Evolutionary conservation across 2,797 vertebrate species (phyloP).

Genomic region (Anguilla pacifica): DNA sequence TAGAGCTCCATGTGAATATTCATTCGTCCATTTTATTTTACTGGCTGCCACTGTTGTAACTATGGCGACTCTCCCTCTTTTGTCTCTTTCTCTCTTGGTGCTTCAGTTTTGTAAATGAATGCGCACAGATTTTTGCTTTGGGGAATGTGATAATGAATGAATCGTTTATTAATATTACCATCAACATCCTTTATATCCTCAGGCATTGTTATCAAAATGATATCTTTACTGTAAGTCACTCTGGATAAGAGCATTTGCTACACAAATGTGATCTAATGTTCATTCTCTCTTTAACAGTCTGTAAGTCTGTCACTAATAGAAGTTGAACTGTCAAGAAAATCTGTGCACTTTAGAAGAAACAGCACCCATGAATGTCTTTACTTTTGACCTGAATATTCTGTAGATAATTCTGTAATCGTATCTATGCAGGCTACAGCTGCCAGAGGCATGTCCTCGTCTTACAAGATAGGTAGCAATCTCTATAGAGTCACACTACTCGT

Average conservation of each 20-base stretch:
- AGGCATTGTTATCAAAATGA: constrained; percentile 39
- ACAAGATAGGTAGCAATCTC: no score
- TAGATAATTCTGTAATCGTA: no score
- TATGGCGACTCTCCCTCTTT: constrained; percentile 63
- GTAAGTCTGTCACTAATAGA: no score
- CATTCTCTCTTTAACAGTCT: no score
- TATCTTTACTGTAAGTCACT: no score
- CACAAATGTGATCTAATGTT: constrained; percentile 2
- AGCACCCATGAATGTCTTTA: not conserved
- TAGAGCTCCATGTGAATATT: constrained; percentile 68
- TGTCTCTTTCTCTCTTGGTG: constrained; percentile 47
- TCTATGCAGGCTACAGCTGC: no score
- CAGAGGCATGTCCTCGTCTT: no score
- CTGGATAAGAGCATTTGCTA: no score
- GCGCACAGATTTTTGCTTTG: not conserved
- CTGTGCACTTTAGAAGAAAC: constrained; percentile 25
- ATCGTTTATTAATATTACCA: constrained; percentile 50
- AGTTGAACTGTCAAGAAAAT: no score
- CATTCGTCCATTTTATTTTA: constrained; percentile 70
- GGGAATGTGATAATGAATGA: not conserved
- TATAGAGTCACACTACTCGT: no score
- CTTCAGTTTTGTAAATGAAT: constrained; percentile 50
- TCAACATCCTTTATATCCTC: constrained; percentile 46
- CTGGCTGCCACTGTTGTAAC: constrained; percentile 68
- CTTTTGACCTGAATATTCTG: not conserved